Base-by-base conservation (phyloP, 1,140 invertebrate species). In the Musca domestica region DNA sequence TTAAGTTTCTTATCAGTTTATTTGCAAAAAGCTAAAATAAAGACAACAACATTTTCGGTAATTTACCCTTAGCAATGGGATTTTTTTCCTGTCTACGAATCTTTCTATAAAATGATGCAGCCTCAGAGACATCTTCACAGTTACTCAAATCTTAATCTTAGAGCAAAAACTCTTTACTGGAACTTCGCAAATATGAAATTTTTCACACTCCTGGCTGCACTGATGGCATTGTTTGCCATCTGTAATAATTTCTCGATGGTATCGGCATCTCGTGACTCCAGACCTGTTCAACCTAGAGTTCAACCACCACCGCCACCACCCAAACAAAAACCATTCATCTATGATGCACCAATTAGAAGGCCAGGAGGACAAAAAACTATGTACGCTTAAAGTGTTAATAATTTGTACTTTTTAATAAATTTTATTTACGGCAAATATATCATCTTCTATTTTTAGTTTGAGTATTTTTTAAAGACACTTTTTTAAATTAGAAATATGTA, bases 271-370 rank as follows among this genome's bases (percentile, higher is more conserved):
- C 56, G 56, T 34, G 56, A 61, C 20, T n/a, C 56, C n/a, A 27
- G 56, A 9, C 56, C 56, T 34, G 56, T 61, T n/a, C 56, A 61
- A 34, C 56, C 27, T 10, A 20, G 27, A 41, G 17, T 20, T 20
- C 17, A 41, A 17, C 6, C 27, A 10, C 56, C 56, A 19, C 56
- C 56, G 41, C 27, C 25, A 20, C 27, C 1, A 34, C 25, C 15
- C 17, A 51, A 51, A 51, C n/a, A 41, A 12, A 27, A 30, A 12
- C 56, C 56, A 41, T 34, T 61, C 22, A 61, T 61, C 17, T 61
- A 61, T 20, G 56, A 61, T 61, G 27, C 56, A 10, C 56, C 56
- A 19, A 61, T 61, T 61, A 61, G 56, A 20, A 34, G 56, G 10
- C 56, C 56, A 61, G 56, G 52, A 12, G 52, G 56, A 9, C 56